phyloP scores from a whole-genome alignment of 2,797 vertebrate species.

The Benthosema pterotum region DNA sequence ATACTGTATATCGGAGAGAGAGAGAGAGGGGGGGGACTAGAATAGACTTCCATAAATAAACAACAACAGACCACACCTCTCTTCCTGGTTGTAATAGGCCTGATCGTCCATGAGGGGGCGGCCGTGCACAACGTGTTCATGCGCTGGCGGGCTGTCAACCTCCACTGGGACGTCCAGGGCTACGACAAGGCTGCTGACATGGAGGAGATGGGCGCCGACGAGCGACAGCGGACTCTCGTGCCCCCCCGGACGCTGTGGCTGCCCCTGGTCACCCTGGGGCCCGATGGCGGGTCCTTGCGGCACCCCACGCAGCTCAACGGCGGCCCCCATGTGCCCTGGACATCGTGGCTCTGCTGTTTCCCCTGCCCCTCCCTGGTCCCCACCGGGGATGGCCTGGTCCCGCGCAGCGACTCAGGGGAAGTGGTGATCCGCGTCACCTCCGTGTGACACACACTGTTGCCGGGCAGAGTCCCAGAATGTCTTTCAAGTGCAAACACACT shows the following conservation, averaged over 20 bases:
- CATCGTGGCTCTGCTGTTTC: constrained; percentile 86
- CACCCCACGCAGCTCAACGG: constrained; percentile 80
- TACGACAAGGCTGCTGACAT: constrained; percentile 91
- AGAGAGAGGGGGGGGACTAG: too few relatives aligned
- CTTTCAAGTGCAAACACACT: too few relatives aligned
- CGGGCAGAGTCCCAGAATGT: too few relatives aligned
- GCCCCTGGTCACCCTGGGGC: constrained; percentile 64
- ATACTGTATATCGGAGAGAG: too few relatives aligned
- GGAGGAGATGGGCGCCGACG: constrained; percentile 82
- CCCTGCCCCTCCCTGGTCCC: constrained; percentile 73
- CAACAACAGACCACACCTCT: too few relatives aligned
- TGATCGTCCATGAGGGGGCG: constrained; percentile 93
- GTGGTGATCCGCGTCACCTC: constrained; percentile 91
- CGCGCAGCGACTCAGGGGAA: constrained; percentile 85
- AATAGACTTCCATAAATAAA: too few relatives aligned
- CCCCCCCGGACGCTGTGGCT: constrained; percentile 70
- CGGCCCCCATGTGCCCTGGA: constrained; percentile 76
- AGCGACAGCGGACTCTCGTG: constrained; percentile 70
- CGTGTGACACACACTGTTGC: constrained; percentile 72
- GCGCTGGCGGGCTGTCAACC: constrained; percentile 93
- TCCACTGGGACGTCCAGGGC: constrained; percentile 93
- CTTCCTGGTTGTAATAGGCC: constrained; percentile 68
- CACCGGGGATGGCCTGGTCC: constrained; percentile 75
- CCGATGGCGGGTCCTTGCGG: constrained; percentile 62
- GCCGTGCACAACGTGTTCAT: constrained; percentile 92